These are phyloP conservation scores for Spea multiplicata DNA, from an alignment of 2,113 vertebrate species.

Conservation along the genomic window DNA sequence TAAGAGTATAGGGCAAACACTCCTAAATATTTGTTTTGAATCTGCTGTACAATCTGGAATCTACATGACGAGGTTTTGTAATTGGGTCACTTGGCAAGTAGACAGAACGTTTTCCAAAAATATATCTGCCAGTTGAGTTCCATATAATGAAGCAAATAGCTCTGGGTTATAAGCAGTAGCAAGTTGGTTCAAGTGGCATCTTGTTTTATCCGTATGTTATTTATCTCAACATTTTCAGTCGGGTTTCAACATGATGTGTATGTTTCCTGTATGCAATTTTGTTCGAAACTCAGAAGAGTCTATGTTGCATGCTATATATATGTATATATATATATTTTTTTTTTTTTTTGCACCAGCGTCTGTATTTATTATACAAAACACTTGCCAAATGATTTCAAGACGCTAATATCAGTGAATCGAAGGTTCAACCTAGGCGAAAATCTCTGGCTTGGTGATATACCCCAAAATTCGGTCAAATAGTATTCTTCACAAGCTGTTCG, in stretches of 20 bases:
- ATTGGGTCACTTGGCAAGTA: conserved; percentile 8
- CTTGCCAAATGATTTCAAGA: background rate
- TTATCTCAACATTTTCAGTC: background rate
- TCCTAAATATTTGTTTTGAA: too few species aligned
- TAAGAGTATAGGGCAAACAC: too few species aligned
- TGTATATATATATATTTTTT: too few species aligned
- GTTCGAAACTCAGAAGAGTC: too few species aligned
- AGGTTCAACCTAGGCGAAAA: too few species aligned
- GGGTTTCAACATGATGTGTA: background rate
- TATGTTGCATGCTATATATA: too few species aligned
- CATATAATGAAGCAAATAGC: background rate
- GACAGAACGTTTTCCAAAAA: background rate
- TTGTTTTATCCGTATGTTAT: background rate
- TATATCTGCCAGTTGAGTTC: background rate
- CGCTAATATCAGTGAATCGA: background rate
- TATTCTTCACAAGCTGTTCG: too few species aligned
- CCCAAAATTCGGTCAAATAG: too few species aligned
- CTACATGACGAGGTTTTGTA: background rate
- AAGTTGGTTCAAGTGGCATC: background rate
- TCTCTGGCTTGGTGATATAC: too few species aligned
- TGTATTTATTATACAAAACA: background rate
- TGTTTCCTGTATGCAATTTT: background rate
- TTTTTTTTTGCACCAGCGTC: too few species aligned
- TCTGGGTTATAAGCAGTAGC: conserved; percentile 1
- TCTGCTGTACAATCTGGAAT: background rate